A percentile compares a stretch with the other conserved stretches of the same genome.
phyloP scores from a whole-genome alignment of 2,888 invertebrate genomes.

The Diadromus collaris region DNA sequence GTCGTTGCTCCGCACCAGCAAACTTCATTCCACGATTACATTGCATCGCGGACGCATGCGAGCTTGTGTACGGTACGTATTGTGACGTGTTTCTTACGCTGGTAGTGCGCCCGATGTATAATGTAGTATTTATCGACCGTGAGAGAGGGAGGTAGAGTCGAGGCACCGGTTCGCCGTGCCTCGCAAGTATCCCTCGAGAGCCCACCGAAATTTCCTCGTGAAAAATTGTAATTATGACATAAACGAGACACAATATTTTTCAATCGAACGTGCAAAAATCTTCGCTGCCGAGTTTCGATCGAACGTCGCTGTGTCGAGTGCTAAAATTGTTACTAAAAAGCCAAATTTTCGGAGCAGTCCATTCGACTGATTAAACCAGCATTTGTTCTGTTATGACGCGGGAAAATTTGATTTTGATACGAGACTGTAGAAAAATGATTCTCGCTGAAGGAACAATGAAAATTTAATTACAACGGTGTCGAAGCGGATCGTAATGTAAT shows the following conservation, averaged over 20 bases:
- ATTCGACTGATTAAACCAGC: background rate
- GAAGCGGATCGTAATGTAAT: background rate
- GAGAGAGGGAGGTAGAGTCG: slow-evolving; percentile 11
- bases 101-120: slow-evolving; percentile 19
- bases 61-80: slow-evolving; percentile 20
- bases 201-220: slow-evolving; percentile 27
- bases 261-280: background rate
- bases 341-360: background rate
- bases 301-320: slow-evolving; percentile 6
- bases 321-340: background rate
- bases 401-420: slow-evolving; percentile 31
- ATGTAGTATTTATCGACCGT: slow-evolving; percentile 50
- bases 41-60: slow-evolving; percentile 10
- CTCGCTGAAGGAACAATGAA: background rate
- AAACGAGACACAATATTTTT: slow-evolving; percentile 22
- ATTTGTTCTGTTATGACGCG: slow-evolving; percentile 22
- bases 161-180: slow-evolving; percentile 36
- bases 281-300: slow-evolving; percentile 8
- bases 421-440: background rate
- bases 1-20: background rate
- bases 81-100: slow-evolving; percentile 12
- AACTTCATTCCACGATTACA: slow-evolving; percentile 22
- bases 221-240: slow-evolving; percentile 50
- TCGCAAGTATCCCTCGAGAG: slow-evolving; percentile 8
- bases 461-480: background rate